phyloP scores from a whole-genome alignment of 2,888 invertebrate species.

The Xanthorhoe spadicearia region DNA sequence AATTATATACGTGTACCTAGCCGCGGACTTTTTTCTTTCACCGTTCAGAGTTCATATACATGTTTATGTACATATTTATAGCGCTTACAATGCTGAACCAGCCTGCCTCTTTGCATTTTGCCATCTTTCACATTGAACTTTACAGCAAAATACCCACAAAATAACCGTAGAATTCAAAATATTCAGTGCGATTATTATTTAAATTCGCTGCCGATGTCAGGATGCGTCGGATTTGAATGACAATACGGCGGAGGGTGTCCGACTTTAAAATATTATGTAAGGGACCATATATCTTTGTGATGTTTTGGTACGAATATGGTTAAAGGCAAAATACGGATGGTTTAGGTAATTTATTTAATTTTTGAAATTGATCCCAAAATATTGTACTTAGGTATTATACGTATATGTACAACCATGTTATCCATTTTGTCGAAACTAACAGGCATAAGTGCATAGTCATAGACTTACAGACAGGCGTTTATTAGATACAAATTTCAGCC shows the following conservation, averaged over 20 bases:
- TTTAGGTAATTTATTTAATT: not conserved
- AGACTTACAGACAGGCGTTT: no score
- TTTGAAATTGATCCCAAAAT: no score
- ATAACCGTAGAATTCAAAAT: constrained; percentile 36
- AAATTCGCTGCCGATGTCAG: constrained; percentile 64
- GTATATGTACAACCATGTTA: no score
- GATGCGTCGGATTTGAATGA: constrained; percentile 75
- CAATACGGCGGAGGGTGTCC: constrained; percentile 58
- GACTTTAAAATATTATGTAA: constrained; percentile 41
- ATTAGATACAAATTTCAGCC: no score
- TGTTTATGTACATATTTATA: no score
- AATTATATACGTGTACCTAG: no score
- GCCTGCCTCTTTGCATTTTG: no score
- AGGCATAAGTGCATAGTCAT: no score
- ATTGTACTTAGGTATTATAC: no score
- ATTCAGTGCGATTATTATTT: constrained; percentile 66
- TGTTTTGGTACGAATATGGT: constrained; percentile 26
- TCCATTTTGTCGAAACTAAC: no score
- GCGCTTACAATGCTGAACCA: not conserved
- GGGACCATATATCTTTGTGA: constrained; percentile 35
- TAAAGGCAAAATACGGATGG: not conserved
- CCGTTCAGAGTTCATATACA: no score
- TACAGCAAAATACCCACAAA: constrained; percentile 10
- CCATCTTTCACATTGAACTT: not conserved
- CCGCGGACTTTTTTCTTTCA: no score